Conservation (phyloP, 2,888 invertebrate genomes). For the Temnothorax rugatulus region DNA sequence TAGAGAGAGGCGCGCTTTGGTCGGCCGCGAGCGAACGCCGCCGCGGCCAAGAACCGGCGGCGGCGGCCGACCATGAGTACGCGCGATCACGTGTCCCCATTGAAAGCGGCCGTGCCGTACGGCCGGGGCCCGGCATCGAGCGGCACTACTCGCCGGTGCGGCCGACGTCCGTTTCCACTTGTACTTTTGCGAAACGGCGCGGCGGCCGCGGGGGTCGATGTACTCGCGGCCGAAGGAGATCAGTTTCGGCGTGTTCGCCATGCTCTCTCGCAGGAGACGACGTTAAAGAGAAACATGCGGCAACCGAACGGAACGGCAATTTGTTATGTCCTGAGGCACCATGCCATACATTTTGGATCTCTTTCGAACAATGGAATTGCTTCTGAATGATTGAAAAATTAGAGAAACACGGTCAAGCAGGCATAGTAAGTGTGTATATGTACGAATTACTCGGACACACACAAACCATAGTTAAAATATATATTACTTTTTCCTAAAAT, state of each 20-base stretch:
- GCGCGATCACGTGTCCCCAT: conserved; percentile 76
- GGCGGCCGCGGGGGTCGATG: conserved; percentile 38
- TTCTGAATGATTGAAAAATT: background rate
- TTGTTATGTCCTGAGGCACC: conserved; percentile 8
- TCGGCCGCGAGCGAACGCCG: conserved; percentile 54
- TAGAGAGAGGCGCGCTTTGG: conserved; percentile 55
- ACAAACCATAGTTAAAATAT: background rate
- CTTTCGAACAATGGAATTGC: background rate
- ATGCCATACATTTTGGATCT: background rate
- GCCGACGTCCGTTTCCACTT: conserved; percentile 81
- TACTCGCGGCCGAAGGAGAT: conserved; percentile 44
- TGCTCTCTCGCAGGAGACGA: background rate
- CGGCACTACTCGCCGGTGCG: conserved; percentile 73
- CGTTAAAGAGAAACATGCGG: background rate
- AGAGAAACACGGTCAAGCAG: background rate
- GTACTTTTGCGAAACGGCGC: conserved; percentile 74
- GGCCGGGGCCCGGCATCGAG: conserved; percentile 79
- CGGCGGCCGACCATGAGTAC: conserved; percentile 71
- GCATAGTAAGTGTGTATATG: too few species aligned
- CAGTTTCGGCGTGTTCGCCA: conserved; percentile 42
- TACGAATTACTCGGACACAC: background rate
- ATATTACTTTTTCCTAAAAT: background rate
- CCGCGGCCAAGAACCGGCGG: conserved; percentile 53
- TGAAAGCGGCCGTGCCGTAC: conserved; percentile 81
- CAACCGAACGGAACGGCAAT: conserved; percentile 14